Evolutionary conservation across 2,797 vertebrate species (phyloP).

Genomic region (Chaetophractus vellerosus): DNA sequence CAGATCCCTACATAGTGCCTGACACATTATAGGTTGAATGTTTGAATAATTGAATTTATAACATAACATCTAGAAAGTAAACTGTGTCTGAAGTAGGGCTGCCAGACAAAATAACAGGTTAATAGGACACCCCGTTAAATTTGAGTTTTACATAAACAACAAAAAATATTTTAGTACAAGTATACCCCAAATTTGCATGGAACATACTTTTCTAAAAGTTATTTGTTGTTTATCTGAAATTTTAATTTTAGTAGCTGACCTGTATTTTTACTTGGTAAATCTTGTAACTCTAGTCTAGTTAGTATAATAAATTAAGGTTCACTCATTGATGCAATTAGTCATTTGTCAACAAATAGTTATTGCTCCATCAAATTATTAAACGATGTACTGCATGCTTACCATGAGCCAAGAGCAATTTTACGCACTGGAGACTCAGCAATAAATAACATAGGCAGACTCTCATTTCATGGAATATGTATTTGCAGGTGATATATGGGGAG

Average conservation of each 20-base stretch:
- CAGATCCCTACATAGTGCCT: background rate
- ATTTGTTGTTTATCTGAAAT: background rate
- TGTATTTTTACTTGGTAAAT: slow-evolving; percentile 27
- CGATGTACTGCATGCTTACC: background rate
- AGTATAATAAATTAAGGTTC: background rate
- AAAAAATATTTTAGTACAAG: background rate
- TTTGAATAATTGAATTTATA: background rate
- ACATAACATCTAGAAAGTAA: background rate
- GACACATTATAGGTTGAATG: background rate
- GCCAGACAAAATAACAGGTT: background rate
- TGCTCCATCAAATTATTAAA: slow-evolving; percentile 41
- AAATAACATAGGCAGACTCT: background rate
- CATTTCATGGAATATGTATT: background rate
- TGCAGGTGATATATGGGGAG: background rate
- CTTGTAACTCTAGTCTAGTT: background rate
- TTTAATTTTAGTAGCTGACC: background rate
- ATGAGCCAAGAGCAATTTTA: background rate
- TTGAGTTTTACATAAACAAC: slow-evolving; percentile 30
- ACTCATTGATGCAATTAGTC: background rate
- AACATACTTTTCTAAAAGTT: slow-evolving; percentile 13
- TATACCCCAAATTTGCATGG: background rate
- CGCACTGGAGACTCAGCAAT: background rate
- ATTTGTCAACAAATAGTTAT: slow-evolving; percentile 5
- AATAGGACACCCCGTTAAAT: background rate
- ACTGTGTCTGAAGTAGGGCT: background rate